Conservation (phyloP, 1,140 invertebrate genomes). For the Pogonomyrmex barbatus region DNA sequence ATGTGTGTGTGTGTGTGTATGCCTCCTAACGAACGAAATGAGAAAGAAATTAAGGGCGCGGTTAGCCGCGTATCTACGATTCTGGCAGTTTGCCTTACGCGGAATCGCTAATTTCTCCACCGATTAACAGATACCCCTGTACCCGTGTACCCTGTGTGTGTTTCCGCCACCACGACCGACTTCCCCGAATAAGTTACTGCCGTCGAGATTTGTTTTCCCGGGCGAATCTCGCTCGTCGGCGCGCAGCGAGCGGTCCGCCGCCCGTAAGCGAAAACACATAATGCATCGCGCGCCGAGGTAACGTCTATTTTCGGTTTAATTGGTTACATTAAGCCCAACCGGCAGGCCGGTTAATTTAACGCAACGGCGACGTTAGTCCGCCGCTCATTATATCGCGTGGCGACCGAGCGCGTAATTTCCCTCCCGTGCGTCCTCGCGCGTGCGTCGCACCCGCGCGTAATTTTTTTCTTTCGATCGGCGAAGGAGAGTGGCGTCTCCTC, state of each 20-base stretch:
- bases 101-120: not conserved
- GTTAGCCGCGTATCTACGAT: not conserved
- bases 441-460: not conserved
- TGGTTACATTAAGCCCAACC: slow-evolving; percentile 49
- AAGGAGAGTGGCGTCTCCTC: not conserved
- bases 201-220: slow-evolving; percentile 46
- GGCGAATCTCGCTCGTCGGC: slow-evolving; percentile 23
- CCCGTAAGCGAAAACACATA: slow-evolving; percentile 55
- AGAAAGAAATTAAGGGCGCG: not conserved
- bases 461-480: slow-evolving; percentile 41
- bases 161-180: slow-evolving; percentile 1
- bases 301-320: slow-evolving; percentile 63
- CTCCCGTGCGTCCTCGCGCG: not conserved
- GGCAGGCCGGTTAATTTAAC: slow-evolving; percentile 54
- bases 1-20: no score
- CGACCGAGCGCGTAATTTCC: slow-evolving; percentile 33
- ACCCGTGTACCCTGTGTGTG: not conserved
- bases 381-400: slow-evolving; percentile 61
- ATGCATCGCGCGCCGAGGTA: slow-evolving; percentile 50
- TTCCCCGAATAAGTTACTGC: slow-evolving; percentile 49
- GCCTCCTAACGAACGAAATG: not conserved
- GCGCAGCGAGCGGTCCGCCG: slow-evolving; percentile 51
- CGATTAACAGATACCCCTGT: slow-evolving; percentile 9
- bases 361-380: slow-evolving; percentile 31
- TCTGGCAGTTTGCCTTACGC: slow-evolving; percentile 9